Evolutionary conservation across 2,113 vertebrate genomes (phyloP).

Genomic region (Suncus etruscus): DNA sequence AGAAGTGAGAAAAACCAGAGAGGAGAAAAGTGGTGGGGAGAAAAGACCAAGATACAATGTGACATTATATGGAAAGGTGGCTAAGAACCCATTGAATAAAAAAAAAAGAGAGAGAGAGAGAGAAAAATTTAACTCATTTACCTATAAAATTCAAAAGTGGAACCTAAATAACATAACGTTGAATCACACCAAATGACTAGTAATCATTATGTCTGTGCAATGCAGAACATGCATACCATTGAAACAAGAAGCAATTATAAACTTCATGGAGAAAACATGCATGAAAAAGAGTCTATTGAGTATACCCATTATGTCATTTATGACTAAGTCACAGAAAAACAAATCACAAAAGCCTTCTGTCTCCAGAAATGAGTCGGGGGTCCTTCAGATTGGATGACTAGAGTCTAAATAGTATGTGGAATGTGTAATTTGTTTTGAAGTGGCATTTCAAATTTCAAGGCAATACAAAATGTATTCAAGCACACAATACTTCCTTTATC

Average conservation of each 20-base stretch:
- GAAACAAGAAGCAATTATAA: constrained; percentile 58
- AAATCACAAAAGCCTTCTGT: constrained; percentile 64
- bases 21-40: not conserved
- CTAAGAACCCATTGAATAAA: not conserved
- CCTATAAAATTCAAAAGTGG: not conserved
- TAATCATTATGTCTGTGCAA: not conserved
- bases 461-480: constrained; percentile 27
- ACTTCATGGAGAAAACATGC: constrained; percentile 10
- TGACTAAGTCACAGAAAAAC: constrained; percentile 49
- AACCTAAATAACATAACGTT: not conserved
- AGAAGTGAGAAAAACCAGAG: not conserved
- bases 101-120: not conserved
- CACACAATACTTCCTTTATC: constrained; percentile 66
- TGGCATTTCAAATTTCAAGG: constrained; percentile 64
- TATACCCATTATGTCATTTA: constrained; percentile 27
- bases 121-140: not conserved
- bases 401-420: constrained; percentile 29
- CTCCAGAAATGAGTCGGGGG: constrained; percentile 16
- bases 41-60: not conserved
- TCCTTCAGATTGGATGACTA: constrained; percentile 54
- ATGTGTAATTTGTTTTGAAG: constrained; percentile 74
- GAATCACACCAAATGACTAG: not conserved
- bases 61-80: not conserved
- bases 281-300: constrained; percentile 56
- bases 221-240: not conserved